These are phyloP conservation scores for Drosophila sp. DNA, from an alignment of 1,140 invertebrate species.

Conservation along the genomic window DNA sequence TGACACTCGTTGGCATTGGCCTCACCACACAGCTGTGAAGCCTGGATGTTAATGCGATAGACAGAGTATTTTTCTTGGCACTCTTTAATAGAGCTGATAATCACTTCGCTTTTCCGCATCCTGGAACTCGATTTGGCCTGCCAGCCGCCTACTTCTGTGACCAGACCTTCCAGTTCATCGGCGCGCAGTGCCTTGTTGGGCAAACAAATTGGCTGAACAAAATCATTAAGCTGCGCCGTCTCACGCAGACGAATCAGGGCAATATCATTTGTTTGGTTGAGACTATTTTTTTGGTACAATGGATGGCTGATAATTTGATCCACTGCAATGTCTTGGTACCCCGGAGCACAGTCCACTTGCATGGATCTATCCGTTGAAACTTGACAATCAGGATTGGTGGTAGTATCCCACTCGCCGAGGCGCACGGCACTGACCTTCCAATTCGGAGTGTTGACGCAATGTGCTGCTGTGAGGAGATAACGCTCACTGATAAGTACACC, in stretches of 20 bases:
- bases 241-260: conserved; percentile 88
- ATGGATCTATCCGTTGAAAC: conserved; percentile 11
- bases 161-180: conserved; percentile 83
- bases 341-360: conserved; percentile 83
- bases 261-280: conserved; percentile 86
- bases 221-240: conserved; percentile 83
- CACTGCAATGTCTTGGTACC: conserved; percentile 85
- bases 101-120: conserved; percentile 84
- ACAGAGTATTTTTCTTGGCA: conserved; percentile 55
- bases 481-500: conserved; percentile 84
- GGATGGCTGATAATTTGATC: conserved; percentile 87
- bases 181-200: conserved; percentile 84
- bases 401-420: conserved; percentile 79
- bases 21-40: conserved; percentile 53
- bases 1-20: conserved; percentile 51
- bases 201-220: conserved; percentile 91
- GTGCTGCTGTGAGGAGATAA: conserved; percentile 85
- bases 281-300: conserved; percentile 84
- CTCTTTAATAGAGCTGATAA: conserved; percentile 39
- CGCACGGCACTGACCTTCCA: conserved; percentile 82
- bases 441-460: conserved; percentile 84
- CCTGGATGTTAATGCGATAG: conserved; percentile 29
- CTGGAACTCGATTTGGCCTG: conserved; percentile 87
- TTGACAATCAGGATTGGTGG: conserved; percentile 72
- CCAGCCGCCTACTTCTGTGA: conserved; percentile 91